These are phyloP conservation scores for Sialia sialis DNA, from an alignment of 2,113 vertebrate species.

Conservation along the genomic window DNA sequence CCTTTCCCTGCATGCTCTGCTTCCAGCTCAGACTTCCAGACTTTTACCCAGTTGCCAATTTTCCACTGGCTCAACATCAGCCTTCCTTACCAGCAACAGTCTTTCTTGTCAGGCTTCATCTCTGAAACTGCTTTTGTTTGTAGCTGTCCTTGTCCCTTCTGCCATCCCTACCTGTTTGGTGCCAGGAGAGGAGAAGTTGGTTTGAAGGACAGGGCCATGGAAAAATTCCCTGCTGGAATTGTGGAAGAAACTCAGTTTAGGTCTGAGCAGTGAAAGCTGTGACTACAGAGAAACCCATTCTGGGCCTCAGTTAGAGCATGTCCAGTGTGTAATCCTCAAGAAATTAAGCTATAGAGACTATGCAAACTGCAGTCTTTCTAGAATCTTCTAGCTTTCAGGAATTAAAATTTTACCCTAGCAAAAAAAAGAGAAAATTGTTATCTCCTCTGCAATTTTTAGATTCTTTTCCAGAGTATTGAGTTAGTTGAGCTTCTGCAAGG, in stretches of 20 bases:
- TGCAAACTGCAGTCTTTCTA: conserved; percentile 13
- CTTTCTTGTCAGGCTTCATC: neutral
- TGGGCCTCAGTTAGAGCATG: neutral
- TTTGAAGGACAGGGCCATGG: neutral
- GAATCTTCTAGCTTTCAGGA: neutral
- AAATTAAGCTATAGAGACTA: conserved; percentile 12
- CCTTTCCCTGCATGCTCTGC: neutral
- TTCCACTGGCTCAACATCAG: neutral
- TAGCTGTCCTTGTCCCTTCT: neutral
- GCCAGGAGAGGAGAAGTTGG: neutral
- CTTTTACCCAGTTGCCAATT: neutral
- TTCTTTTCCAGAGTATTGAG: neutral
- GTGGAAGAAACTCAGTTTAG: neutral
- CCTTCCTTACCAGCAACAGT: neutral
- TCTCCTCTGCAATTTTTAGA: neutral
- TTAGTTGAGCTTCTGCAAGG: neutral
- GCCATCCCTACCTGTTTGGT: neutral
- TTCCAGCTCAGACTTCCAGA: neutral
- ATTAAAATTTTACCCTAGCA: neutral
- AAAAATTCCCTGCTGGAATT: neutral
- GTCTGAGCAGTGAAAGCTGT: neutral
- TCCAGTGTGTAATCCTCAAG: conserved; percentile 17
- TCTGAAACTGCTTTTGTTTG: neutral
- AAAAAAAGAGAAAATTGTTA: neutral
- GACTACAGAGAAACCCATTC: neutral